Conservation (phyloP, 2,797 vertebrate genomes). For the Synanceia verrucosa region DNA sequence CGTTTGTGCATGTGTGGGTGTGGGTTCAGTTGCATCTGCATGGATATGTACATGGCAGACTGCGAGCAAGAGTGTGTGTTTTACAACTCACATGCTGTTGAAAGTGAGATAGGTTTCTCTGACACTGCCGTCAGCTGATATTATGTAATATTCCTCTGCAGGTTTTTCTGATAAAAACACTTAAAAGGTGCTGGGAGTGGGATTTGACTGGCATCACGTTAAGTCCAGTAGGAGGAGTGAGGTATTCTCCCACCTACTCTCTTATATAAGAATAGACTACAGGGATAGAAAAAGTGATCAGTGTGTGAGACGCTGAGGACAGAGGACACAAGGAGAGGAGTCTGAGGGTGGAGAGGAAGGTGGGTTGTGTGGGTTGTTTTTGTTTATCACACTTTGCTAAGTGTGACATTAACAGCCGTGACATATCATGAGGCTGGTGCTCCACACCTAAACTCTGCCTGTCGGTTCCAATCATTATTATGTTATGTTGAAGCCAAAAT, state of each 20-base stretch:
- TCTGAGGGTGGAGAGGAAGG: constrained; percentile 6
- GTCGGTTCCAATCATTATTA: background rate
- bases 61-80: constrained; percentile 39
- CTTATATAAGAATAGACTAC: constrained; percentile 70
- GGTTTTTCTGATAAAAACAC: constrained; percentile 64
- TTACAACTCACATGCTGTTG: constrained; percentile 42
- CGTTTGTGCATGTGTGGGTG: constrained; percentile 60
- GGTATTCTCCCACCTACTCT: constrained; percentile 71
- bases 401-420: constrained; percentile 1
- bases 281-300: constrained; percentile 38
- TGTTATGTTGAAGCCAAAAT: background rate
- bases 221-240: constrained; percentile 62
- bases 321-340: constrained; percentile 9
- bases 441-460: background rate
- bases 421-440: background rate
- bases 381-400: constrained; percentile 25
- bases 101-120: constrained; percentile 44
- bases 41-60: constrained; percentile 40
- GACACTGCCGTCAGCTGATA: constrained; percentile 65
- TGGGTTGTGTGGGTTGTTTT: constrained; percentile 25
- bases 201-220: constrained; percentile 71
- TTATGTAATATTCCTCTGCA: constrained; percentile 77
- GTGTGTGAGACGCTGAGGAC: constrained; percentile 45
- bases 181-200: constrained; percentile 68
- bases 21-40: constrained; percentile 43